phyloP scores from a whole-genome alignment of 2,888 invertebrate genomes.

The Athalia cordata region DNA sequence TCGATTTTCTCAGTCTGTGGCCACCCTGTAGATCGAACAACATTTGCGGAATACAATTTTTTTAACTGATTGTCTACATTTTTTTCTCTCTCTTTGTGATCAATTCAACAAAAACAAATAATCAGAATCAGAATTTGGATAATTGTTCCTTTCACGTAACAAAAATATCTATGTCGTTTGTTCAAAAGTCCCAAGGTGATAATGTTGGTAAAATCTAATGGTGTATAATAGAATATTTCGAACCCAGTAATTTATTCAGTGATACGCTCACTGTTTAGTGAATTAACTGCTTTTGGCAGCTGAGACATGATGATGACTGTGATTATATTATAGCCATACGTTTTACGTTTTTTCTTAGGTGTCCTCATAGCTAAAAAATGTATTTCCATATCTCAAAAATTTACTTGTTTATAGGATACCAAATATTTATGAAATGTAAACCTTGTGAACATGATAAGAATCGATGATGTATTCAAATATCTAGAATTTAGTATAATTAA shows the following conservation, averaged over 20 bases:
- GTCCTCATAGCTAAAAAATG: neutral
- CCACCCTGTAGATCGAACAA: too few species aligned
- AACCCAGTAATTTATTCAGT: conserved; percentile 24
- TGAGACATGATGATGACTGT: neutral
- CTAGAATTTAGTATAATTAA: conserved; percentile 7
- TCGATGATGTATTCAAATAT: neutral
- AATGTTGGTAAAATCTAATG: neutral
- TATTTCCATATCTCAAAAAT: neutral
- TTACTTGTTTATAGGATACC: conserved; percentile 6
- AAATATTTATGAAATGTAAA: conserved; percentile 1
- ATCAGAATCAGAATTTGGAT: too few species aligned
- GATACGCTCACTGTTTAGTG: too few species aligned
- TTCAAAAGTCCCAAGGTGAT: neutral
- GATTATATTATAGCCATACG: neutral
- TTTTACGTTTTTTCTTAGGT: conserved; percentile 10
- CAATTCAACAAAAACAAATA: too few species aligned
- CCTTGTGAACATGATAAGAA: neutral
- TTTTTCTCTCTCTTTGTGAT: too few species aligned
- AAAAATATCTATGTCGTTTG: neutral
- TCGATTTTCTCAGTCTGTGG: too few species aligned
- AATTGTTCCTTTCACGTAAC: too few species aligned
- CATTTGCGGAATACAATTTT: too few species aligned
- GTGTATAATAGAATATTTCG: conserved; percentile 12
- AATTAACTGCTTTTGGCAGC: too few species aligned
- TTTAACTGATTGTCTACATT: too few species aligned